phyloP scores from a whole-genome alignment of 2,888 invertebrate species.

The Diloba caeruleocephala region DNA sequence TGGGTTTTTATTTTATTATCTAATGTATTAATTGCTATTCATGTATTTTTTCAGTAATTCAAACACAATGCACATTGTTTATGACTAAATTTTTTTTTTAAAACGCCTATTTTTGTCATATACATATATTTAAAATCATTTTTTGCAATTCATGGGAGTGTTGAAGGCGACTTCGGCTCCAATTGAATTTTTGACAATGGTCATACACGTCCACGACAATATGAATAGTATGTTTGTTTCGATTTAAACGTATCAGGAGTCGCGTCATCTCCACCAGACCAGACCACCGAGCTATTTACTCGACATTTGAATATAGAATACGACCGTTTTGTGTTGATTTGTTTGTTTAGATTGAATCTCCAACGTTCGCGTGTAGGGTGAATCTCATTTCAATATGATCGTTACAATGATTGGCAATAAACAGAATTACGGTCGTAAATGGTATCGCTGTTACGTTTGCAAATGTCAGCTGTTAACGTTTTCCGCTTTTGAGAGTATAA shows the following conservation, averaged over 20 bases:
- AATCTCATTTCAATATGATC: conserved; percentile 48
- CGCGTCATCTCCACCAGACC: conserved; percentile 51
- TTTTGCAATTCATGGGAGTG: too few relatives aligned
- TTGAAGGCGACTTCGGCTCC: conserved; percentile 17
- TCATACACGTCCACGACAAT: conserved; percentile 46
- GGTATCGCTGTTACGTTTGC: conserved; percentile 41
- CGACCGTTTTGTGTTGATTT: conserved; percentile 62
- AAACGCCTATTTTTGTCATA: too few relatives aligned
- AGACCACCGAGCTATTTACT: conserved; percentile 64
- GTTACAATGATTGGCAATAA: conserved; percentile 50
- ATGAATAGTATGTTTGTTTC: conserved; percentile 71
- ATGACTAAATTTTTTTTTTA: too few relatives aligned
- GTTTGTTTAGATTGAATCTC: conserved; percentile 66
- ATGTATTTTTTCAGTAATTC: too few relatives aligned
- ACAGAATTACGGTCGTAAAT: conserved; percentile 49
- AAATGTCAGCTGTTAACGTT: conserved; percentile 30
- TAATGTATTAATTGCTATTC: too few relatives aligned
- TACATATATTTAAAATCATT: too few relatives aligned
- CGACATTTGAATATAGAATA: conserved; percentile 63
- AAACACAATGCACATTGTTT: too few relatives aligned
- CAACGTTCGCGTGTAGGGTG: conserved; percentile 32
- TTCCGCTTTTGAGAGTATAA: conserved; percentile 32
- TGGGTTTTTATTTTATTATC: too few relatives aligned
- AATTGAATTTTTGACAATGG: conserved; percentile 34
- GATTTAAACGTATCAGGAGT: conserved; percentile 67